Conservation (phyloP, 1,140 invertebrate genomes). For the Triops cancriformis region DNA sequence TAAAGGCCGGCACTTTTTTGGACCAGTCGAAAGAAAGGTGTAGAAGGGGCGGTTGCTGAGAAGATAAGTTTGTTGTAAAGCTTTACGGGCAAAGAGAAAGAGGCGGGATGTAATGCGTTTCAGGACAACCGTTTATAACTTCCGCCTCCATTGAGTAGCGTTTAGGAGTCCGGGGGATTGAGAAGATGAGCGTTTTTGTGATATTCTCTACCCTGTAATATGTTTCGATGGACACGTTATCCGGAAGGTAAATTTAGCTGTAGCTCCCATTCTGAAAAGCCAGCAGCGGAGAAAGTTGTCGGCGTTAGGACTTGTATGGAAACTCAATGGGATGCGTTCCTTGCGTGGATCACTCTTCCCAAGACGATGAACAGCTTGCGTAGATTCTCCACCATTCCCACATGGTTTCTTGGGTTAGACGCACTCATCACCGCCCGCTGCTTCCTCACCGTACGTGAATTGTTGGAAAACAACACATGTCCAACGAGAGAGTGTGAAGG, state of each 20-base stretch:
- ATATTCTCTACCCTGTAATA: neutral
- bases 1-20: neutral
- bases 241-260: slow-evolving; percentile 4
- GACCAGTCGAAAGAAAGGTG: neutral
- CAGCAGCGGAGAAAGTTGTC: slow-evolving; percentile 8
- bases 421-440: neutral
- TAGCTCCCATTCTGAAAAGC: neutral
- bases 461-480: neutral
- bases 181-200: neutral
- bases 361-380: neutral
- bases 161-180: neutral
- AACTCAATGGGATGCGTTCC: slow-evolving; percentile 2
- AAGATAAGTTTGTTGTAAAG: neutral
- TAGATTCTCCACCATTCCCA: neutral
- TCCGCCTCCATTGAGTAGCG: neutral
- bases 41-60: neutral
- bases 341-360: neutral
- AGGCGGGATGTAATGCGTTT: neutral
- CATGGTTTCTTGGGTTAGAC: neutral
- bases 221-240: neutral
- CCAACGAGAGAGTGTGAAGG: neutral
- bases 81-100: neutral
- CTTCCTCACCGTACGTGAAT: neutral
- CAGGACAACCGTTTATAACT: neutral
- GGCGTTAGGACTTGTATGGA: neutral